These are phyloP conservation scores for Lamprotornis superbus DNA, from an alignment of 2,113 vertebrate genomes.

Conservation along the genomic window DNA sequence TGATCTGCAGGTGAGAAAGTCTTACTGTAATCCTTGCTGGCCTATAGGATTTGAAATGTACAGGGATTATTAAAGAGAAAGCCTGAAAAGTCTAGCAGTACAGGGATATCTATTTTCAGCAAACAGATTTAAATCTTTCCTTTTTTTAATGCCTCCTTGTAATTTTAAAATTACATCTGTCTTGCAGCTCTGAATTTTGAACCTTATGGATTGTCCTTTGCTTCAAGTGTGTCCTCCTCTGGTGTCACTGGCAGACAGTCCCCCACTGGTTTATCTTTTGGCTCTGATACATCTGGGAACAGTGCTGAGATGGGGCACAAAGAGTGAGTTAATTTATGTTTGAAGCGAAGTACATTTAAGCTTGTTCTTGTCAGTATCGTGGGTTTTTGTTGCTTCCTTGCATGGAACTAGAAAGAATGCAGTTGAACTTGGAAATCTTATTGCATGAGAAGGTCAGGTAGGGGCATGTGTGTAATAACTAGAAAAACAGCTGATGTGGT, in stretches of 20 bases:
- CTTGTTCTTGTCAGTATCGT: background rate
- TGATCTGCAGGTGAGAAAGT: background rate
- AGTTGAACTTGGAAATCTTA: background rate
- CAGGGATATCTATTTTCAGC: background rate
- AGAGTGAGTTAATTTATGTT: constrained; percentile 79
- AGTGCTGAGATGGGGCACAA: constrained; percentile 82
- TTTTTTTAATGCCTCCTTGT: background rate
- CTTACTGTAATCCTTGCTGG: background rate
- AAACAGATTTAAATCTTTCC: background rate
- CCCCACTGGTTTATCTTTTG: constrained; percentile 86
- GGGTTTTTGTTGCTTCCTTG: background rate
- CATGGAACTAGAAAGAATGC: background rate
- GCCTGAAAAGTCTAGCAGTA: background rate
- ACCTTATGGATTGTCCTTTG: constrained; percentile 88
- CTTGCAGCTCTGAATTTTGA: constrained; percentile 89
- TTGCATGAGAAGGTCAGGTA: background rate
- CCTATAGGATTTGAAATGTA: background rate
- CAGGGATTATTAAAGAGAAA: background rate
- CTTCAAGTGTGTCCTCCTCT: constrained; percentile 80
- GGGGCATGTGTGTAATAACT: background rate
- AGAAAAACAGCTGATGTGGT: background rate
- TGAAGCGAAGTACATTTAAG: background rate
- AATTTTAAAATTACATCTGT: constrained; percentile 34
- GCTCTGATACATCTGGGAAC: constrained; percentile 88
- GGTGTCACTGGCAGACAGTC: constrained; percentile 87